phyloP scores from a whole-genome alignment of 2,888 invertebrate species.

The Orthosia cruda region DNA sequence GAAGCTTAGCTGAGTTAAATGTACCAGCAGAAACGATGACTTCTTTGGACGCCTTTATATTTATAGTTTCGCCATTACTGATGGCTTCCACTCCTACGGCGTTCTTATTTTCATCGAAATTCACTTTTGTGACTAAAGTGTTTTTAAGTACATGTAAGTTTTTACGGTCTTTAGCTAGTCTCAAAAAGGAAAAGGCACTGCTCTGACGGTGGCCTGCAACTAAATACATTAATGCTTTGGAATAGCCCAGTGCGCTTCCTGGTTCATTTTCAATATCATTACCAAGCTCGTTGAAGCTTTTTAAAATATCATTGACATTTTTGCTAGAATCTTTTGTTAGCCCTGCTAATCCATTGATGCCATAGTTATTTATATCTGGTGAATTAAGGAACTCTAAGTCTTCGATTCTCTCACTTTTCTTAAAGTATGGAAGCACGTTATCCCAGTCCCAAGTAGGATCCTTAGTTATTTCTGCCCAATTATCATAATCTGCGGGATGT shows the following conservation, averaged over 20 bases:
- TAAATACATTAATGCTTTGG: slow-evolving; percentile 11
- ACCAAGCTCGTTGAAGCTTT: slow-evolving; percentile 46
- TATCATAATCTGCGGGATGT: slow-evolving; percentile 92
- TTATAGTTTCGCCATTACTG: slow-evolving; percentile 33
- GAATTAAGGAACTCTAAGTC: slow-evolving; percentile 15
- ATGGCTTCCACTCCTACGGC: slow-evolving; percentile 59
- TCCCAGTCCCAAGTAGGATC: slow-evolving; percentile 79
- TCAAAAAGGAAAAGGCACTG: slow-evolving; percentile 35
- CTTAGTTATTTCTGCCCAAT: slow-evolving; percentile 92
- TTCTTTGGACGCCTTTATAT: slow-evolving; percentile 88
- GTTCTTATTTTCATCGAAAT: slow-evolving; percentile 54
- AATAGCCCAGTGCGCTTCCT: slow-evolving; percentile 42
- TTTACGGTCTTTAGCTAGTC: slow-evolving; percentile 43
- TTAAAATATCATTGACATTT: slow-evolving; percentile 20
- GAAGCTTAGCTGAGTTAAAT: slow-evolving; percentile 91
- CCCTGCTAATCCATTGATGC: slow-evolving; percentile 31
- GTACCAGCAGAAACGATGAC: slow-evolving; percentile 92
- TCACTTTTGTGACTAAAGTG: slow-evolving; percentile 60
- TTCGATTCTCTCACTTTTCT: slow-evolving; percentile 47
- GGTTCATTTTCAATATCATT: slow-evolving; percentile 43
- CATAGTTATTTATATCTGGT: slow-evolving; percentile 35
- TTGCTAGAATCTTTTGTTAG: slow-evolving; percentile 32
- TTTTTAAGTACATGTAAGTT: slow-evolving; percentile 65
- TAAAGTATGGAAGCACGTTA: slow-evolving; percentile 61
- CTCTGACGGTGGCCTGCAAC: slow-evolving; percentile 36